Evolutionary conservation across 2,888 invertebrate genomes (phyloP).

Genomic region (Calameuta pallipes): DNA sequence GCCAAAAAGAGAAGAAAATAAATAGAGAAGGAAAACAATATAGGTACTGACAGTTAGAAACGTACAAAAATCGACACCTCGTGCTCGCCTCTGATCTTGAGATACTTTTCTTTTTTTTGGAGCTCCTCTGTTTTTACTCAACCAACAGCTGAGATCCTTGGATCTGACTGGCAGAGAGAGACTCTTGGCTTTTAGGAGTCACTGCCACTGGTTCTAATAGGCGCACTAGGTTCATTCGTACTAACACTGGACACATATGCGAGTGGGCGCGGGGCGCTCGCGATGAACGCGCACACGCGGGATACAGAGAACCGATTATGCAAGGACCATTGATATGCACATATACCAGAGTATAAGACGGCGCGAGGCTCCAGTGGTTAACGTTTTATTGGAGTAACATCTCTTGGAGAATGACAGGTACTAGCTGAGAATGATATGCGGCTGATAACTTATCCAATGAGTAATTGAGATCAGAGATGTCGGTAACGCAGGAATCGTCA

Average conservation of each 20-base stretch:
- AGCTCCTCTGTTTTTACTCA: neutral
- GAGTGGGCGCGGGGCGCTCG: neutral
- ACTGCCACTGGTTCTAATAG: neutral
- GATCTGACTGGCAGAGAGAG: neutral
- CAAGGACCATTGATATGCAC: slow-evolving; percentile 2
- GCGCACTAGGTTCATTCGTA: neutral
- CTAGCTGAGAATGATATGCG: neutral
- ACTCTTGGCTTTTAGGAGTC: neutral
- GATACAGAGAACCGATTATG: slow-evolving; percentile 14
- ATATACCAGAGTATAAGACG: slow-evolving; percentile 3
- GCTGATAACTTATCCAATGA: neutral
- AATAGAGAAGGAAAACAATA: neutral
- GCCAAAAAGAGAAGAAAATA: neutral
- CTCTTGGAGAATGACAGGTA: neutral
- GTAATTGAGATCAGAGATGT: neutral
- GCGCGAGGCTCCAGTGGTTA: neutral
- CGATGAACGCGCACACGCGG: slow-evolving; percentile 44
- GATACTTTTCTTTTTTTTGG: neutral
- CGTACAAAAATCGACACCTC: neutral
- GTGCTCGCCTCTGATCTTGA: neutral
- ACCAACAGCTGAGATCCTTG: neutral
- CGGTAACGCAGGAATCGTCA: neutral
- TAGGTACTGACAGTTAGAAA: neutral
- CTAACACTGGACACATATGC: neutral
- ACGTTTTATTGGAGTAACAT: neutral